Conservation (phyloP, 2,888 invertebrate genomes). For the Drosophila lacicola region DNA sequence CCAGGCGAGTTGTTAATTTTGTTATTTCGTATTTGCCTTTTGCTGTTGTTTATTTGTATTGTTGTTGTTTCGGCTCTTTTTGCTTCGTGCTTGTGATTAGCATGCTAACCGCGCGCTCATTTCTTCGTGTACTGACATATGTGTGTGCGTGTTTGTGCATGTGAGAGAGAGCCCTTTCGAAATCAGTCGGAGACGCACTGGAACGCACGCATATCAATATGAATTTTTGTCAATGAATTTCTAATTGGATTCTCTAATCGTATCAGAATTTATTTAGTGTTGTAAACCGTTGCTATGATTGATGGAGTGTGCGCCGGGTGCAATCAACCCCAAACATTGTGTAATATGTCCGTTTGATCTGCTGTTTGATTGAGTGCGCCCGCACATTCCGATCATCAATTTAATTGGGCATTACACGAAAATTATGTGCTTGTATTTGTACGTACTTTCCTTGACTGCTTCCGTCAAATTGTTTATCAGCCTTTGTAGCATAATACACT, state of each 20-base stretch:
- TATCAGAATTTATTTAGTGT: slow-evolving; percentile 24
- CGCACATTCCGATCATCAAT: slow-evolving; percentile 18
- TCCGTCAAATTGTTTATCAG: slow-evolving; percentile 20
- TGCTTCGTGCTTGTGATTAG: slow-evolving; percentile 59
- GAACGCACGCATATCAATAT: slow-evolving; percentile 15
- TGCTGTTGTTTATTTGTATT: slow-evolving; percentile 28
- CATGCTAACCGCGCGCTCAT: slow-evolving; percentile 50
- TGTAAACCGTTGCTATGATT: slow-evolving; percentile 35
- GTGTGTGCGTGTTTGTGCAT: slow-evolving; percentile 1
- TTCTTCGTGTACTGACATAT: slow-evolving; percentile 2
- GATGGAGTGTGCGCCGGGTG: slow-evolving; percentile 12
- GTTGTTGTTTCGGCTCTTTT: slow-evolving; percentile 16
- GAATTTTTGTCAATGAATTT: slow-evolving; percentile 61
- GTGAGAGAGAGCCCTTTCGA: slow-evolving; percentile 41
- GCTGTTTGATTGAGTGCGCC: slow-evolving; percentile 28
- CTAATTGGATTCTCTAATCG: slow-evolving; percentile 49
- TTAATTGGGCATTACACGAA: slow-evolving; percentile 17
- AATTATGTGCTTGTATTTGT: not conserved
- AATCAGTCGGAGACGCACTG: slow-evolving; percentile 23
- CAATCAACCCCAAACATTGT: slow-evolving; percentile 3
- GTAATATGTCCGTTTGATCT: slow-evolving; percentile 10
- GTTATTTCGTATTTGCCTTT: slow-evolving; percentile 43
- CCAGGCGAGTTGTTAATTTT: slow-evolving; percentile 45
- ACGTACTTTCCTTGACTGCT: slow-evolving; percentile 21
- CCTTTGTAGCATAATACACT: slow-evolving; percentile 26